Conservation (phyloP, 2,797 vertebrate genomes). For the Lithobates sylvaticus region DNA sequence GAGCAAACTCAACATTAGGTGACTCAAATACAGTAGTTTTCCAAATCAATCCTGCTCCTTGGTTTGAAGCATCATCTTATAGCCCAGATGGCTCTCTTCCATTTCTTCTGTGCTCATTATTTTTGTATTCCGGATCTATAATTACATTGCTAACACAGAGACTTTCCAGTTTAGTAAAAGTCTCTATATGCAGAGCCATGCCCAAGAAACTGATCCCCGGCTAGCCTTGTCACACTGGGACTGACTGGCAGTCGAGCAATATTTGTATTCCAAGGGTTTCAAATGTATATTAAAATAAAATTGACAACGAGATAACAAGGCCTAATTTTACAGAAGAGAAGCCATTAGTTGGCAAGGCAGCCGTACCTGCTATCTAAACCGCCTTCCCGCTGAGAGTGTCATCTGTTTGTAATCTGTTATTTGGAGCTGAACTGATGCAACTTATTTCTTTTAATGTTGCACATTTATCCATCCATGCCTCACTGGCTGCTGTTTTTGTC, state of each 20-base stretch:
- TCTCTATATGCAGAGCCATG: constrained; percentile 68
- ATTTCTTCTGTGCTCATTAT: constrained; percentile 61
- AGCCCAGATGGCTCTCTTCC: constrained; percentile 68
- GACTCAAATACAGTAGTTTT: constrained; percentile 25
- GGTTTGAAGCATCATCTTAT: constrained; percentile 8
- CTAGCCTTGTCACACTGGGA: constrained; percentile 58
- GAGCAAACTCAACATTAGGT: constrained; percentile 44
- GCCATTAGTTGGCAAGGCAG: neutral
- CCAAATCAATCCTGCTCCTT: constrained; percentile 48
- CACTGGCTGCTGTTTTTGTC: constrained; percentile 27
- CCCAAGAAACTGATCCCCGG: constrained; percentile 70
- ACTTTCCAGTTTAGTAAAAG: constrained; percentile 71
- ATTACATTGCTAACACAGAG: constrained; percentile 69
- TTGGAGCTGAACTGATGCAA: constrained; percentile 62
- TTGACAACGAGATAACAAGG: constrained; percentile 62
- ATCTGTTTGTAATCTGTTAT: constrained; percentile 62
- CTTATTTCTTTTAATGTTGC: constrained; percentile 62
- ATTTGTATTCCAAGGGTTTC: constrained; percentile 63
- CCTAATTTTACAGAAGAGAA: constrained; percentile 49
- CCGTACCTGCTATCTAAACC: constrained; percentile 28
- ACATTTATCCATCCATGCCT: constrained; percentile 56
- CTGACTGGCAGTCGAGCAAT: constrained; percentile 48
- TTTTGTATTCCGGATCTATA: constrained; percentile 68
- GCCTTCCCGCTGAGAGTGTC: constrained; percentile 35
- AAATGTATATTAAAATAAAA: constrained; percentile 61